A percentile compares a stretch with the other conserved stretches of the same genome.
Conservation (phyloP, 2,113 vertebrate genomes). For the Pollimyrus isidori region DNA sequence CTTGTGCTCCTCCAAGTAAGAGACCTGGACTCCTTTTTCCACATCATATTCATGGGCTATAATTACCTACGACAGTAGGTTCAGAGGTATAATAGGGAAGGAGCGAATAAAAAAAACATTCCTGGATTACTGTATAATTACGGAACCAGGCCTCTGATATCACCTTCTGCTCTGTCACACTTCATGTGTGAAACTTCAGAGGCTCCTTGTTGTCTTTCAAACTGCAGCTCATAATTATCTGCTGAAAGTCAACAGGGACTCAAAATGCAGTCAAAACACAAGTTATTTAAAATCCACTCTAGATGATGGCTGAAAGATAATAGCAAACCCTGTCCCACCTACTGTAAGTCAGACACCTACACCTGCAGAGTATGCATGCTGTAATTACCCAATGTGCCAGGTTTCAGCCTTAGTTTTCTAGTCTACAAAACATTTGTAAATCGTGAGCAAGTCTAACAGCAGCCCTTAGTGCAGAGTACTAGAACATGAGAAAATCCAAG, state of each 20-base stretch:
- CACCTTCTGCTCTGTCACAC: not conserved
- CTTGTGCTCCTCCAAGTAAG: not conserved
- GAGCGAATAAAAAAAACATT: slow-evolving; percentile 1
- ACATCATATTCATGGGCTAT: slow-evolving; percentile 19
- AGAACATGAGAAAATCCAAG: not conserved
- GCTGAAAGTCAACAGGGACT: not conserved
- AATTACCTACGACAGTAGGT: slow-evolving; percentile 16
- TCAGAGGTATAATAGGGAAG: slow-evolving; percentile 14
- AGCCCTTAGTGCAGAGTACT: not conserved
- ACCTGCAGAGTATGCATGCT: not conserved
- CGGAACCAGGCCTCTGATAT: not conserved
- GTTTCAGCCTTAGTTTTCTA: not conserved
- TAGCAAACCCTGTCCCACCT: not conserved
- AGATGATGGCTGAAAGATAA: not conserved
- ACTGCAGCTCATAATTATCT: slow-evolving; percentile 1
- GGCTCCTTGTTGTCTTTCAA: not conserved
- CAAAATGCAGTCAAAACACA: not conserved
- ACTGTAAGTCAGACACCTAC: not conserved
- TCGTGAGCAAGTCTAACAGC: not conserved
- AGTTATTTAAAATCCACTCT: not conserved
- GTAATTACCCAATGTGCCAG: not conserved
- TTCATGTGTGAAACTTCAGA: not conserved
- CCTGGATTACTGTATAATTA: not conserved
- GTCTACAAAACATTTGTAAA: not conserved
- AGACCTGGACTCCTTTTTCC: not conserved